Conservation (phyloP, 2,888 invertebrate species). For the Pristionchus fissidentatus region DNA sequence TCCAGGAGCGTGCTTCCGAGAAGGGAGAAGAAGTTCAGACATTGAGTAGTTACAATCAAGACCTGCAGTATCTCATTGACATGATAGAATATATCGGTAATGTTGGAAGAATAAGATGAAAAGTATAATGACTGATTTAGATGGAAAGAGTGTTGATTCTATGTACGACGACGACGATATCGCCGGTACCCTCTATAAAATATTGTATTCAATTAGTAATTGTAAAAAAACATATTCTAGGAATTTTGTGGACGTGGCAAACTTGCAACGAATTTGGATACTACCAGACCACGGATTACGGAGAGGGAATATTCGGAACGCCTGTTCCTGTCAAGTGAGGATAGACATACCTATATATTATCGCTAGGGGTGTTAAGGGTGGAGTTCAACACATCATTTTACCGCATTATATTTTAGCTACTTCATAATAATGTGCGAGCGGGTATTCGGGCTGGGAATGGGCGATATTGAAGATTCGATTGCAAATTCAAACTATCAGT, state of each 20-base stretch:
- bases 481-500: neutral
- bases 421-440: neutral
- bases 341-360: neutral
- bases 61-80: neutral
- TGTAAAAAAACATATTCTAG: neutral
- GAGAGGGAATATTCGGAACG: conserved; percentile 68
- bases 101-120: neutral
- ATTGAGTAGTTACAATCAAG: neutral
- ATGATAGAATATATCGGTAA: conserved; percentile 5
- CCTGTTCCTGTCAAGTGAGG: conserved; percentile 63
- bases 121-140: neutral
- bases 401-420: neutral
- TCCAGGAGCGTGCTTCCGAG: neutral
- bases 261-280: conserved; percentile 96
- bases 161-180: conserved; percentile 3
- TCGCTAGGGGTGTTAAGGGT: too few species aligned
- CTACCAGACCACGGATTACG: conserved; percentile 87
- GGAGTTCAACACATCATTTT: neutral
- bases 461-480: neutral
- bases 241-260: conserved; percentile 86
- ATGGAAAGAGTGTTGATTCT: neutral
- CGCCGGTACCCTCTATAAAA: neutral
- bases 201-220: neutral
- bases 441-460: neutral
- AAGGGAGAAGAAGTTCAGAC: neutral